Evolutionary conservation across 2,113 vertebrate genomes (phyloP), one percentile per base, ranked within the genome.

Genomic region (Neodon shergylaensis): DNA sequence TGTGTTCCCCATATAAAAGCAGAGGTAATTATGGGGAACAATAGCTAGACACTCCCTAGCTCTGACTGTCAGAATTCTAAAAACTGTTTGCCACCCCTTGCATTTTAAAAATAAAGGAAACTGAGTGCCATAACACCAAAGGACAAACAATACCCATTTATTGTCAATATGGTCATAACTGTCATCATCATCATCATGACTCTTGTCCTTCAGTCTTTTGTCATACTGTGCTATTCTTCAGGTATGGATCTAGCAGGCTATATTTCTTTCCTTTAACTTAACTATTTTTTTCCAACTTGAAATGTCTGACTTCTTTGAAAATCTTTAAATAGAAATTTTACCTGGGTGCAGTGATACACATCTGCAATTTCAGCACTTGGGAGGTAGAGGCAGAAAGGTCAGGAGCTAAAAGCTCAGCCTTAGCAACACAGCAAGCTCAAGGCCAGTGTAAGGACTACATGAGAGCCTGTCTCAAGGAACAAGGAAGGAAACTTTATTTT

Each of bases 1-100:
- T 96, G 47, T 92, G 47, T 94, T 74, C 14, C 21, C 58, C 76
- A 72, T 91, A 79, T 52, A 31, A 90, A n/a, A 92, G 21, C 85
- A 95, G 88, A 58, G 52, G n/a, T 78, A 94, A 94, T 94, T 92
- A 78, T 61, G 28, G 44, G 14, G 17, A 90, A 82, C 21, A 92
- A 88, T 4, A 91, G 77, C 49, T 72, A 39, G 66, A 94, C 85
- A 77, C 13, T 44, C 42, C 36, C 49, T 85, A 81, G 63, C 14
- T 94, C 87, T 93, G 83, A 90, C 52, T 95, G 72, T 88, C 63
- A 97, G 63, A 65, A 17, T 94, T 89, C 49, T 97, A 88, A 66
- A 77, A 91, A 94, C 88, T 5, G 26, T 86, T 54, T 89, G 47
- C 52, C 17, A n/a, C n/a, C 74, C 33, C 70, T 72, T 89, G 19